Evolutionary conservation across 2,797 vertebrate species (phyloP).

Genomic region (Anguilla anguilla): DNA sequence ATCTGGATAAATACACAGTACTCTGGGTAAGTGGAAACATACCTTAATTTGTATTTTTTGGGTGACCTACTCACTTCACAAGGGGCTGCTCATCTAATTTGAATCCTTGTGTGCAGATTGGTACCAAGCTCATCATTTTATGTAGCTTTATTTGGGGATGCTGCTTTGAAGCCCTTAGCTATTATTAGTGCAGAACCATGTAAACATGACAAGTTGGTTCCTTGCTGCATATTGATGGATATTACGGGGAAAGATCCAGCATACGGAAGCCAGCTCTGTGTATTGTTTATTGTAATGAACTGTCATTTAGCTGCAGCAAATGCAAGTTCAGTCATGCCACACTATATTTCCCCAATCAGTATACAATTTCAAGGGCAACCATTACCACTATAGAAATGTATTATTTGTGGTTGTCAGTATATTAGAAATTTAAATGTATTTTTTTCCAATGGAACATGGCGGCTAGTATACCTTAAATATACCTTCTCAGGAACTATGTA

Average conservation of each 20-base stretch:
- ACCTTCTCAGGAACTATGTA: background rate
- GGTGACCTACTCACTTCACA: no score
- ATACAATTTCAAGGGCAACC: background rate
- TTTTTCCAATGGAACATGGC: background rate
- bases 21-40: no score
- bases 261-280: background rate
- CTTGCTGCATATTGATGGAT: background rate
- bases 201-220: background rate
- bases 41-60: no score
- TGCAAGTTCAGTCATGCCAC: background rate
- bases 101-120: background rate
- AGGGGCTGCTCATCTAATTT: background rate
- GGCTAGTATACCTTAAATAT: no score
- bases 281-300: background rate
- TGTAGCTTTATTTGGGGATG: background rate
- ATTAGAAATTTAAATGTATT: background rate
- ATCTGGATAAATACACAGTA: no score
- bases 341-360: background rate
- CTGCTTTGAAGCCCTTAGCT: background rate
- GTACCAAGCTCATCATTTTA: background rate
- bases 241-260: background rate
- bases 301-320: background rate
- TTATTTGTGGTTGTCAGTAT: background rate
- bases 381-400: background rate
- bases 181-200: background rate